phyloP scores from a whole-genome alignment of 2,797 vertebrate species.

The Enteromius afrohamiltoni region DNA sequence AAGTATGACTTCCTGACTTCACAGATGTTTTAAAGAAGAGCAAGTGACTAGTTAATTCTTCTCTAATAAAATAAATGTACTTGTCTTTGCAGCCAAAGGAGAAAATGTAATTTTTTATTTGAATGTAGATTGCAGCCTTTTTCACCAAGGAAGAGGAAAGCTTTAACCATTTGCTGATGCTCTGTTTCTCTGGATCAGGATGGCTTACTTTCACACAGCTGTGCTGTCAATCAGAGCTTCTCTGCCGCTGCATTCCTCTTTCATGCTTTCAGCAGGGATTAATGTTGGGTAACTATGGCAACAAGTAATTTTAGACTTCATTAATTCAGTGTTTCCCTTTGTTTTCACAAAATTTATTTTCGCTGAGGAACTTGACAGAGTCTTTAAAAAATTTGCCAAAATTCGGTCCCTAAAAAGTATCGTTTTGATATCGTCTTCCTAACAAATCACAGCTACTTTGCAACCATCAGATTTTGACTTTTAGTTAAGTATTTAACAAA shows the following conservation, averaged over 20 bases:
- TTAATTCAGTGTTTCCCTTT: slow-evolving; percentile 64
- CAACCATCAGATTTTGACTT: not conserved
- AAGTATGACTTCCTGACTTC: not conserved
- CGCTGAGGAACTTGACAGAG: slow-evolving; percentile 37
- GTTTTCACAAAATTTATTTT: slow-evolving; percentile 64
- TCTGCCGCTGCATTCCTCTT: slow-evolving; percentile 55
- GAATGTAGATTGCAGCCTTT: slow-evolving; percentile 21
- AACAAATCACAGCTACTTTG: not conserved
- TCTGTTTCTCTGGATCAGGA: slow-evolving; percentile 37
- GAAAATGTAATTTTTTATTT: slow-evolving; percentile 40
- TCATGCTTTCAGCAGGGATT: slow-evolving; percentile 68
- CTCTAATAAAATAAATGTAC: slow-evolving; percentile 30
- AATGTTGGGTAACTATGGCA: slow-evolving; percentile 73
- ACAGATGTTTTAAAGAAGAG: slow-evolving; percentile 32
- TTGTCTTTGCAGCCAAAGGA: slow-evolving; percentile 56
- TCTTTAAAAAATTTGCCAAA: not conserved
- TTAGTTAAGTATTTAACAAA: not conserved
- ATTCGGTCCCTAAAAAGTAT: not conserved
- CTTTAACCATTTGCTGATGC: slow-evolving; percentile 4
- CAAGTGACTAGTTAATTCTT: slow-evolving; percentile 55
- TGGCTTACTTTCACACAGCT: slow-evolving; percentile 44
- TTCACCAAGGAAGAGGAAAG: slow-evolving; percentile 26
- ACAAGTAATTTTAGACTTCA: slow-evolving; percentile 72
- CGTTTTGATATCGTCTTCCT: not conserved
- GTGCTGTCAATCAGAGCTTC: slow-evolving; percentile 66